Evolutionary conservation across 2,113 vertebrate species (phyloP), one percentile per base, ranked within the genome.

Genomic region (Hippocampus barbouri): DNA sequence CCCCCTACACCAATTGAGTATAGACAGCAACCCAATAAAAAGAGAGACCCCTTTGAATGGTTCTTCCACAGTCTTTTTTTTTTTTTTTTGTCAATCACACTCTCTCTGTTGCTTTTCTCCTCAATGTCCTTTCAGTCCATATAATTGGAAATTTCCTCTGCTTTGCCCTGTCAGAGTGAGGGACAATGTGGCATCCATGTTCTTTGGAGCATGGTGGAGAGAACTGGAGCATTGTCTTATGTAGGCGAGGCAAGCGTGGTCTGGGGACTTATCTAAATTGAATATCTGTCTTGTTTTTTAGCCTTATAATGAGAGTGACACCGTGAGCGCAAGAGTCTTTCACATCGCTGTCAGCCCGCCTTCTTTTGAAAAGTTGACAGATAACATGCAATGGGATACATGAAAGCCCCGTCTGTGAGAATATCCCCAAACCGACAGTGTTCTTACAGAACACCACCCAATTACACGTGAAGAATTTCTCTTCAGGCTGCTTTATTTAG

Each of bases 281-380:
- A 93, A 93, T 93, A 93, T 93, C 91, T 89, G 81, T 87, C 91
- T 90, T 92, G 89, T 92, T 92, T 92, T 91, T 90, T 88, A 85
- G 79, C 78, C 72, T 82, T 89, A 84, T 88, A 92, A 90, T 92
- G 86, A 91, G 83, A 90, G 85, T 90, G 87, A 88, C 90, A 85
- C 78, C 49, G 83, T 77, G 77, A 82, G 84, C 84, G 83, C 0
- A 34, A 84, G 82, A 87, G 87, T 89, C 91, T 84, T 79, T 79
- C 53, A 68, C 76, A 77, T 86, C 83, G 86, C 85, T 86, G 88
- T 88, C 83, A 88, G 80, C 77, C 68, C 69, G 79, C 77, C 77
- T 78, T 63, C 80, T 75, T 89, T 87, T 89, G 86, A 92, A 89
- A 91, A 89, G 89, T 89, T 91, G 91, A 91, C 88, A 87, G 88